These are phyloP conservation scores for Arge pagana DNA, from an alignment of 2,888 invertebrate genomes.

Conservation along the genomic window DNA sequence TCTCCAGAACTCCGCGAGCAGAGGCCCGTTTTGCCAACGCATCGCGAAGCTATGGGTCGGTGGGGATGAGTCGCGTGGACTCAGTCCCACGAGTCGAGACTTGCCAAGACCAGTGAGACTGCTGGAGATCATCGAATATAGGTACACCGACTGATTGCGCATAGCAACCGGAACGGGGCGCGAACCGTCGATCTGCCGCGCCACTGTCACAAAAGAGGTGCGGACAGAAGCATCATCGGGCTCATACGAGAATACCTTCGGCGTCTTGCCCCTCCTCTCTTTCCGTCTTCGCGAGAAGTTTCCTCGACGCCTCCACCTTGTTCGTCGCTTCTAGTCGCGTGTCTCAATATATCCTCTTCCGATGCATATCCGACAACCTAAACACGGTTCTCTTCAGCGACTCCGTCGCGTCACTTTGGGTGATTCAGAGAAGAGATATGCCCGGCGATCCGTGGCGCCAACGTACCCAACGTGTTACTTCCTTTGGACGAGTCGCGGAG, in stretches of 20 bases:
- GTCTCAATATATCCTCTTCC: slow-evolving; percentile 16
- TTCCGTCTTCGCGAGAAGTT: too few species aligned
- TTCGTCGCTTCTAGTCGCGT: not conserved
- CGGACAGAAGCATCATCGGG: slow-evolving; percentile 15
- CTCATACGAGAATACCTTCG: slow-evolving; percentile 4
- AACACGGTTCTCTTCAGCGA: slow-evolving; percentile 29
- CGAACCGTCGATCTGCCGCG: not conserved
- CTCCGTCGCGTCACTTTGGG: slow-evolving; percentile 25
- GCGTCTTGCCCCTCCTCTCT: not conserved
- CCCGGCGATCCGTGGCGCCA: slow-evolving; percentile 49
- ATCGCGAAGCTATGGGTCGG: too few species aligned
- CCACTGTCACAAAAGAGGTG: slow-evolving; percentile 2
- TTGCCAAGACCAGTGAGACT: too few species aligned
- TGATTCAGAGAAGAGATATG: slow-evolving; percentile 52
- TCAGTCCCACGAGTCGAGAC: too few species aligned
- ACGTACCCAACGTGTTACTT: slow-evolving; percentile 46
- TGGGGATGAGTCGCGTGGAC: too few species aligned
- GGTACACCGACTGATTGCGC: not conserved
- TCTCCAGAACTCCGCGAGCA: too few species aligned
- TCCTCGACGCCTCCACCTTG: not conserved
- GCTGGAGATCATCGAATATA: too few species aligned
- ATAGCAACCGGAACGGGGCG: slow-evolving; percentile 1
- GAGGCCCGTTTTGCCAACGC: too few species aligned
- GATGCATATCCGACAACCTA: slow-evolving; percentile 14
- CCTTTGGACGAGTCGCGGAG: slow-evolving; percentile 36